These are phyloP conservation scores for Strix occidentalis DNA, from an alignment of 2,797 vertebrate species.

Conservation along the genomic window DNA sequence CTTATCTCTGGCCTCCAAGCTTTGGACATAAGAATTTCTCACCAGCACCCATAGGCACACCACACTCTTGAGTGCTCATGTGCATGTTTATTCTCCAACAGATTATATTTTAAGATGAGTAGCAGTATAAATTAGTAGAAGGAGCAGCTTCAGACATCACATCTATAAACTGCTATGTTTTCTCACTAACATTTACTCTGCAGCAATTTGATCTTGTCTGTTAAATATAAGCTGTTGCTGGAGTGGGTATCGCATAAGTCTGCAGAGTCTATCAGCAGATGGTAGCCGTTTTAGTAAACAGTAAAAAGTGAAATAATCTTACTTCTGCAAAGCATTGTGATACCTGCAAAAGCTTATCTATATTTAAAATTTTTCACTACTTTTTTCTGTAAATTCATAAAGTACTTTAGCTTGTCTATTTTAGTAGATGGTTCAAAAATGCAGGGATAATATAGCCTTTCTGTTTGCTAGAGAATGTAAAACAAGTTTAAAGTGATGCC, in stretches of 20 bases:
- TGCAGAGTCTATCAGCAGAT: not conserved
- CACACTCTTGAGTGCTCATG: not conserved
- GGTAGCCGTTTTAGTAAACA: not conserved
- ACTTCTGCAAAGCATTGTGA: not conserved
- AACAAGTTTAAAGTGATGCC: not conserved
- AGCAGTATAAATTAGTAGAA: not conserved
- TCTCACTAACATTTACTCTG: not conserved
- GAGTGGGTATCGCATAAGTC: not conserved
- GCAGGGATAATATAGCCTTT: not conserved
- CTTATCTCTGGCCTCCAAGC: not conserved
- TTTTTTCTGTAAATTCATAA: not conserved
- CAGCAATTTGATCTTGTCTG: not conserved
- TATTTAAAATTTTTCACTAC: not conserved
- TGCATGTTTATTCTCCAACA: not conserved
- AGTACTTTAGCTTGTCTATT: not conserved
- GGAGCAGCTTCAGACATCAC: not conserved
- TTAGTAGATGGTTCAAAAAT: not conserved
- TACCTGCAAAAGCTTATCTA: not conserved
- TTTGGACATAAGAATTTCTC: not conserved
- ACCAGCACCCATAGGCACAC: not conserved
- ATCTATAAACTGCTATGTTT: not conserved
- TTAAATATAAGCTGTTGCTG: not conserved
- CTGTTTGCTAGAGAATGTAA: not conserved
- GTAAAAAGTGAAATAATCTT: not conserved
- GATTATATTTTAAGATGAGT: not conserved